Conservation (phyloP, 1,140 invertebrate genomes). For the Lepidurus packardi region DNA sequence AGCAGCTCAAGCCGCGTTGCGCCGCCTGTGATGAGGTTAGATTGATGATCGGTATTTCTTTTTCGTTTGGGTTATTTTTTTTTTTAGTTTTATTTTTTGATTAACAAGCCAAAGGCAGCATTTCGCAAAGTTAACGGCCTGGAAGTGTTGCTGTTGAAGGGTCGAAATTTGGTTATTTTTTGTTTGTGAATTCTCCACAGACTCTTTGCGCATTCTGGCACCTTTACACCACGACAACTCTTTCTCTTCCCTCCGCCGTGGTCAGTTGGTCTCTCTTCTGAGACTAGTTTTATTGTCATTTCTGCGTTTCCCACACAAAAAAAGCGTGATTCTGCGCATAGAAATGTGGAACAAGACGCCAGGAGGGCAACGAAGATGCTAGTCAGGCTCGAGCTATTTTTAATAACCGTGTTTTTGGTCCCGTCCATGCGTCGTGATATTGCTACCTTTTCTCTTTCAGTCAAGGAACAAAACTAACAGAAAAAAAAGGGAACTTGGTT, state of each 20-base stretch:
- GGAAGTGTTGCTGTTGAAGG: background rate
- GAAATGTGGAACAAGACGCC: background rate
- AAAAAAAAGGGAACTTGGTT: background rate
- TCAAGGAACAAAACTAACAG: background rate
- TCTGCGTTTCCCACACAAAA: background rate
- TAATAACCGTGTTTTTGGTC: background rate
- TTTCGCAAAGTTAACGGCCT: too few species aligned
- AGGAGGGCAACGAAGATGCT: background rate
- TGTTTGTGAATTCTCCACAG: background rate
- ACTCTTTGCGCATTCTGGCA: slow-evolving; percentile 14
- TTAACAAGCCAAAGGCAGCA: too few species aligned
- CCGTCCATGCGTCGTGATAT: background rate
- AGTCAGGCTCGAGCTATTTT: slow-evolving; percentile 8
- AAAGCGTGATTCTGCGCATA: background rate
- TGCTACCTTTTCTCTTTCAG: too few species aligned
- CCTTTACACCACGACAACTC: background rate
- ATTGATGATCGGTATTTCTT: slow-evolving; percentile 36
- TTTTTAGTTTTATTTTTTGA: slow-evolving; percentile 32
- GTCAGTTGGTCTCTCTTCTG: background rate
- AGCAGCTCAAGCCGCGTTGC: slow-evolving; percentile 84
- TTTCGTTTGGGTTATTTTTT: background rate
- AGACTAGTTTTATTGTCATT: background rate
- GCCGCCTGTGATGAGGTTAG: slow-evolving; percentile 91
- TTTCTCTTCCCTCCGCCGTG: background rate
- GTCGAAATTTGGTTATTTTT: background rate